Evolutionary conservation across 2,888 invertebrate species (phyloP).

Genomic region (Anthrax anthrax): DNA sequence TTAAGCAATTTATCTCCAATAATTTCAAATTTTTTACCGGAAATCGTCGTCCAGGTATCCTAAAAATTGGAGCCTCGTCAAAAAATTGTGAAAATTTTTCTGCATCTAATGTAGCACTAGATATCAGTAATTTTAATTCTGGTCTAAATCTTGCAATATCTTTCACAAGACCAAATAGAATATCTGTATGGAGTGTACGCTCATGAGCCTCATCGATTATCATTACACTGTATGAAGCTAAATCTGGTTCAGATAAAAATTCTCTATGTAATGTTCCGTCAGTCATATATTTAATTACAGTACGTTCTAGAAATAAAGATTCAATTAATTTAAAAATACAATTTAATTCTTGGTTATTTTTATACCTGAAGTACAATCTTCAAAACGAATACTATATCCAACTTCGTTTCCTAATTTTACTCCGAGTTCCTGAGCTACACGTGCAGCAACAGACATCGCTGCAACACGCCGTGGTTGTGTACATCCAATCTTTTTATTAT

Average conservation of each 20-base stretch:
- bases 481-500: conserved; percentile 85
- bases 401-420: conserved; percentile 91
- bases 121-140: conserved; percentile 90
- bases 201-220: conserved; percentile 99
- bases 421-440: conserved; percentile 96
- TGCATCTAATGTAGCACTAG: conserved; percentile 95
- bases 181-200: conserved; percentile 93
- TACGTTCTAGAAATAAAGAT: conserved; percentile 51
- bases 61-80: conserved; percentile 95
- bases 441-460: conserved; percentile 98
- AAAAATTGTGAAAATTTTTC: conserved; percentile 97
- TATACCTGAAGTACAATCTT: conserved; percentile 80
- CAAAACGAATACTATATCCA: conserved; percentile 87
- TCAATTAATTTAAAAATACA: not conserved
- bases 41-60: conserved; percentile 93
- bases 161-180: conserved; percentile 92
- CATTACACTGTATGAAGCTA: conserved; percentile 93
- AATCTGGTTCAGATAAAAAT: conserved; percentile 92
- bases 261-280: conserved; percentile 96
- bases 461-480: conserved; percentile 96
- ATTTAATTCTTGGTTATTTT: not conserved
- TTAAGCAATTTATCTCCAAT: not conserved
- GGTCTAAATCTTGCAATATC: conserved; percentile 87
- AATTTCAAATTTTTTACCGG: conserved; percentile 41
- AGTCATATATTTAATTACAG: conserved; percentile 97